phyloP scores from a whole-genome alignment of 2,888 invertebrate genomes.

The Hipparchia semele region DNA sequence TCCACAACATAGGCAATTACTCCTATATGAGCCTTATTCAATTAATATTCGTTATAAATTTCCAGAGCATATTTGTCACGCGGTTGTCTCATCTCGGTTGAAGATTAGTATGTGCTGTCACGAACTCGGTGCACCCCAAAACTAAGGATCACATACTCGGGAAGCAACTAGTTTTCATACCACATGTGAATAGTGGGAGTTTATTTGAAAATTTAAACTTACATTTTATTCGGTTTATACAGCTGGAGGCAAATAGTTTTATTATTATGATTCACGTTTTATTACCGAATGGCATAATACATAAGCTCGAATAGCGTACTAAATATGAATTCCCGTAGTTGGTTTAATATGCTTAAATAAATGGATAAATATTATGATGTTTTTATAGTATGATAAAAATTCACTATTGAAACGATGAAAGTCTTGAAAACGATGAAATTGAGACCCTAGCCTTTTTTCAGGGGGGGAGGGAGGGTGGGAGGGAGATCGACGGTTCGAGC shows the following conservation, averaged over 20 bases:
- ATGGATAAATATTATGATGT: no score
- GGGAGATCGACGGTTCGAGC: no score
- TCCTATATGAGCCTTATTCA: constrained; percentile 35
- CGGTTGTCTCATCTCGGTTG: constrained; percentile 51
- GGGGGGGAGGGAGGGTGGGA: no score
- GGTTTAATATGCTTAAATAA: neutral
- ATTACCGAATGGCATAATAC: neutral
- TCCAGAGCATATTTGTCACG: constrained; percentile 47
- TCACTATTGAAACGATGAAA: no score
- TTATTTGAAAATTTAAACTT: constrained; percentile 35
- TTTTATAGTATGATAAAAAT: no score
- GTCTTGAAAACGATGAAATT: no score
- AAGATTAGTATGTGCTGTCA: constrained; percentile 68
- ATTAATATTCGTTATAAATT: constrained; percentile 45
- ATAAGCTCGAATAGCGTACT: neutral
- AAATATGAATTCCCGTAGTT: neutral
- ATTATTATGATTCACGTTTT: constrained; percentile 21
- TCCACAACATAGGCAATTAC: constrained; percentile 20
- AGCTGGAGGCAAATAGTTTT: constrained; percentile 7
- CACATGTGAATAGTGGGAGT: constrained; percentile 40
- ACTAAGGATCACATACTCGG: constrained; percentile 52
- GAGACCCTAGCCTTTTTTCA: no score
- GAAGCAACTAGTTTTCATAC: constrained; percentile 52
- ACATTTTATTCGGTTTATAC: constrained; percentile 28
- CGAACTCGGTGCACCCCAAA: constrained; percentile 60